A percentile compares a stretch with the other conserved stretches of the same genome.
Evolutionary conservation across 2,113 vertebrate genomes (phyloP).

Genomic region (Thalassoma bifasciatum): DNA sequence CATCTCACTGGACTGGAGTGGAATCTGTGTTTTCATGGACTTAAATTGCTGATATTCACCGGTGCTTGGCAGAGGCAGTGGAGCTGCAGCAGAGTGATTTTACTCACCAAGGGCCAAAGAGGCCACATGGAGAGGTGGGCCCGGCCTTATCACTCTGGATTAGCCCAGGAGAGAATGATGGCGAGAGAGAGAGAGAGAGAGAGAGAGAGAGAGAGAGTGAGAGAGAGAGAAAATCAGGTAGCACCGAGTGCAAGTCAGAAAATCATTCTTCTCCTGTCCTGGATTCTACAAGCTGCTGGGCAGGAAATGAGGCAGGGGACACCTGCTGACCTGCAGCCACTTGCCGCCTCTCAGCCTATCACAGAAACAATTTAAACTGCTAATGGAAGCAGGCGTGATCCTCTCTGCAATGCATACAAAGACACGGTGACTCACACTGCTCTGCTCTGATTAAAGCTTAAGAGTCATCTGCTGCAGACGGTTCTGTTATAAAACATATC

Average conservation of each 20-base stretch:
- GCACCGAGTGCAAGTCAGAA: slow-evolving; percentile 37
- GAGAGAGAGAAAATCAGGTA: slow-evolving; percentile 39
- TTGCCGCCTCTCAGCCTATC: slow-evolving; percentile 65
- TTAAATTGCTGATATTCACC: slow-evolving; percentile 35
- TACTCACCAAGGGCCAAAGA: slow-evolving; percentile 55
- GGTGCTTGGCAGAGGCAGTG: slow-evolving; percentile 21
- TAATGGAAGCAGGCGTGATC: slow-evolving; percentile 67
- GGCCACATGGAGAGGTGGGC: slow-evolving; percentile 52
- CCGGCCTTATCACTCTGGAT: slow-evolving; percentile 56
- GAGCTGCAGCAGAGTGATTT: slow-evolving; percentile 51
- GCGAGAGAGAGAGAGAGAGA: slow-evolving; percentile 27
- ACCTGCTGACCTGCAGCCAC: slow-evolving; percentile 72
- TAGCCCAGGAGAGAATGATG: slow-evolving; percentile 36
- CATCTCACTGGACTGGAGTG: slow-evolving; percentile 19
- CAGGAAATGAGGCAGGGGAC: slow-evolving; percentile 76
- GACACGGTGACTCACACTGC: slow-evolving; percentile 52
- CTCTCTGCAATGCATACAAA: slow-evolving; percentile 41
- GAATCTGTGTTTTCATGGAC: slow-evolving; percentile 43
- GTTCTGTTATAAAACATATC: slow-evolving; percentile 57
- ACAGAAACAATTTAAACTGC: slow-evolving; percentile 74
- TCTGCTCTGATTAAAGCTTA: slow-evolving; percentile 66
- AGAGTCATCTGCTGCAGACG: slow-evolving; percentile 50
- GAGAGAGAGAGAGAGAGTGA: slow-evolving; percentile 32
- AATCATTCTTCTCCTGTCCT: slow-evolving; percentile 40
- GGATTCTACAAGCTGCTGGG: slow-evolving; percentile 58